phyloP scores from a whole-genome alignment of 2,113 vertebrate species.

The Notiomystis cincta region DNA sequence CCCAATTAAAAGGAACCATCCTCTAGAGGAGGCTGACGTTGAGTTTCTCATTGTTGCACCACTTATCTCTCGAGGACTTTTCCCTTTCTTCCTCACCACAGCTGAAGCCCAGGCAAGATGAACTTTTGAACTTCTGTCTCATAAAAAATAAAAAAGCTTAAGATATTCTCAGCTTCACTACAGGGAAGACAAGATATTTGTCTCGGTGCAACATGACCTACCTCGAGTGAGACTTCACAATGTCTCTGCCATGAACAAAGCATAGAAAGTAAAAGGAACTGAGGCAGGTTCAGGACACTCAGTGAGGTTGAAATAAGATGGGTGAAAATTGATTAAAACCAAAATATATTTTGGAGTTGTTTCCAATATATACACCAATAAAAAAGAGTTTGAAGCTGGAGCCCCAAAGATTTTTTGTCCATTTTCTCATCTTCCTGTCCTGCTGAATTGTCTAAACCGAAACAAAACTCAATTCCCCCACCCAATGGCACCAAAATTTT shows the following conservation, averaged over 20 bases:
- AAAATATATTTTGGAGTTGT: background rate
- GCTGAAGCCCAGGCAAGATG: constrained; percentile 5
- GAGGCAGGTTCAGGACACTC: background rate
- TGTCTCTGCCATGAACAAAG: background rate
- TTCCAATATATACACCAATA: background rate
- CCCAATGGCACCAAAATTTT: background rate
- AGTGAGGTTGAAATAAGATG: background rate
- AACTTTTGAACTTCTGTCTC: constrained; percentile 30
- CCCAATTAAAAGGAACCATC: constrained; percentile 6
- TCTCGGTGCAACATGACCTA: constrained; percentile 8
- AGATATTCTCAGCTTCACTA: constrained; percentile 27
- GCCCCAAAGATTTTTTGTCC: background rate
- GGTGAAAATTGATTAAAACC: background rate
- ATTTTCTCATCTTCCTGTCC: background rate
- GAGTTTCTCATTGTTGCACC: background rate
- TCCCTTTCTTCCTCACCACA: background rate
- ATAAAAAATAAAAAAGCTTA: constrained; percentile 55
- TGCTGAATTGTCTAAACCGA: background rate
- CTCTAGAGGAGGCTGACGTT: background rate
- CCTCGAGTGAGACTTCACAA: background rate
- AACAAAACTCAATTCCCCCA: background rate
- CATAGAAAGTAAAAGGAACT: background rate
- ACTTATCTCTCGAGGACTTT: constrained; percentile 24
- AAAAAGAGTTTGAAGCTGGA: background rate
- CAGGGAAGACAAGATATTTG: constrained; percentile 12